Percentiles rank a stretch among this genome's conserved stretches.
Evolutionary conservation across 2,888 invertebrate species (phyloP).

Genomic region (Harpalus rubripes): DNA sequence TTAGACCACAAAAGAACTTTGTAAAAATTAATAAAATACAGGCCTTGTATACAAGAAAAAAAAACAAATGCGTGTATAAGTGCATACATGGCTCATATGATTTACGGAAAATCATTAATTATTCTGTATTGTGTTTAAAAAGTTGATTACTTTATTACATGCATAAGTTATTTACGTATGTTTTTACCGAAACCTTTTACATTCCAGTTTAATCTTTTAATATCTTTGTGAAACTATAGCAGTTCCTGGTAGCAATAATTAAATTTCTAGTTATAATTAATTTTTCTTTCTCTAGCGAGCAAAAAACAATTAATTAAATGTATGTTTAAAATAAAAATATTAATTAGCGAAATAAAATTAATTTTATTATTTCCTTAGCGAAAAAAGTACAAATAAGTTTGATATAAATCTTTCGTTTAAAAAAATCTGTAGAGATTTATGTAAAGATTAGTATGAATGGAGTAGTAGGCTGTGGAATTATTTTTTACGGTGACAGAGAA

Average conservation of each 20-base stretch:
- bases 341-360: conserved; percentile 27
- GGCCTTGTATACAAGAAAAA: no score
- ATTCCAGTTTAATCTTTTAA: conserved; percentile 23
- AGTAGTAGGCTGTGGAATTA: conserved; percentile 27
- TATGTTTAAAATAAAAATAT: conserved; percentile 7
- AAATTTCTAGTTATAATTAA: conserved; percentile 40
- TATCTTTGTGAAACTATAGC: conserved; percentile 17
- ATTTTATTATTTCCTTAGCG: conserved; percentile 4
- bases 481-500: conserved; percentile 45
- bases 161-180: background rate
- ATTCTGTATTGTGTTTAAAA: no score
- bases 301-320: conserved; percentile 40
- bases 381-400: background rate
- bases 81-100: no score
- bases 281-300: conserved; percentile 4
- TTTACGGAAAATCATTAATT: no score
- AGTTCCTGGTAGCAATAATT: conserved; percentile 30
- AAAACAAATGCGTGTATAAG: no score
- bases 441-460: conserved; percentile 33
- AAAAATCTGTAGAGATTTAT: conserved; percentile 42
- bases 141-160: background rate
- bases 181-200: background rate
- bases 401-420: background rate
- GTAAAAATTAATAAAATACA: no score
- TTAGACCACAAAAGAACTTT: no score